These are phyloP conservation scores for Pogonomyrmex californicus DNA, from an alignment of 1,140 invertebrate species.

Conservation along the genomic window DNA sequence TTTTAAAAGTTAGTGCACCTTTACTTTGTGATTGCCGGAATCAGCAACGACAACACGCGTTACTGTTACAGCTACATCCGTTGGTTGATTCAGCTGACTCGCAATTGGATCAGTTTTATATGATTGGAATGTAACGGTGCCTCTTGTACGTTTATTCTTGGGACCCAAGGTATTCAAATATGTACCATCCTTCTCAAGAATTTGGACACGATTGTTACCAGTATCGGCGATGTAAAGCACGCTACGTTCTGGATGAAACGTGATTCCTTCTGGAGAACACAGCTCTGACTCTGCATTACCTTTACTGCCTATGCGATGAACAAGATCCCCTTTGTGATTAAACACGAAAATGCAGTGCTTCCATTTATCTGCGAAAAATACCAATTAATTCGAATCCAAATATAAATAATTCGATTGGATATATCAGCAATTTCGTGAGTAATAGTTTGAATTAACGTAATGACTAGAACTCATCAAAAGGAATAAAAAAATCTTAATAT, in stretches of 20 bases:
- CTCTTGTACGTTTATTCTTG: constrained; percentile 24
- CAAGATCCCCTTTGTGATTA: constrained; percentile 88
- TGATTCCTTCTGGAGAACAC: constrained; percentile 91
- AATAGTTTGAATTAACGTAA: not conserved
- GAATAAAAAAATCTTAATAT: no score
- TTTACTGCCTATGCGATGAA: constrained; percentile 89
- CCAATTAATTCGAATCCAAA: not conserved
- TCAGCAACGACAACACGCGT: constrained; percentile 88
- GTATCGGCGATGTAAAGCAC: constrained; percentile 92
- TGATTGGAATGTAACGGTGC: constrained; percentile 19
- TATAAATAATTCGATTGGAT: not conserved
- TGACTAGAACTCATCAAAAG: no score
- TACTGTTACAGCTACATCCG: constrained; percentile 89
- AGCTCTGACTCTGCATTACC: constrained; percentile 89
- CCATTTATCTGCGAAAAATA: constrained; percentile 88
- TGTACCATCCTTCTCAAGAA: constrained; percentile 70
- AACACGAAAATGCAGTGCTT: constrained; percentile 93
- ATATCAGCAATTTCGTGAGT: not conserved
- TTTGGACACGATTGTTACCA: constrained; percentile 90
- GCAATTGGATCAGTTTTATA: constrained; percentile 32
- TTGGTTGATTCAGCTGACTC: constrained; percentile 90
- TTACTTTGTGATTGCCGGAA: constrained; percentile 90
- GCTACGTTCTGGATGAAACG: constrained; percentile 88
- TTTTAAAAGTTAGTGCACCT: constrained; percentile 79
- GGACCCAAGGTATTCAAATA: constrained; percentile 69